A percentile compares a stretch with the other conserved stretches of the same genome.
These are phyloP conservation scores for Notocelia uddmanniana DNA, from an alignment of 2,888 invertebrate species.

Conservation along the genomic window DNA sequence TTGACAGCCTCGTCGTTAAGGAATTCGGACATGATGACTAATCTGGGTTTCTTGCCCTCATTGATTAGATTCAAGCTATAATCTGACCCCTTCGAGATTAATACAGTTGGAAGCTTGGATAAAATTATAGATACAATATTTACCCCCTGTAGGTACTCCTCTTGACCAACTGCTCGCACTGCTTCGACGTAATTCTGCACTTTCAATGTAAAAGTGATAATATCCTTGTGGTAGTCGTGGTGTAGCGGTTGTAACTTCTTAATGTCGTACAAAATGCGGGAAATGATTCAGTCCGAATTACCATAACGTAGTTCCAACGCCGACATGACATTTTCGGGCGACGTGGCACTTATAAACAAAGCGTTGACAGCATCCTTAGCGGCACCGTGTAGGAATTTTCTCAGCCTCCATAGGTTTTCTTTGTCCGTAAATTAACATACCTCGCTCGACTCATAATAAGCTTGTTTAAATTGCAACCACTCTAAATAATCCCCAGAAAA, in stretches of 20 bases:
- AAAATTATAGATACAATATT: slow-evolving; percentile 9
- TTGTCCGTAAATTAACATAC: too few species aligned
- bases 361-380: neutral
- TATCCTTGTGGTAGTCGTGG: neutral
- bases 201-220: slow-evolving; percentile 2
- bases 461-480: too few species aligned
- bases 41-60: too few species aligned
- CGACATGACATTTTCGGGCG: slow-evolving; percentile 4
- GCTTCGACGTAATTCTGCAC: slow-evolving; percentile 17
- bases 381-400: neutral
- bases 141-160: slow-evolving; percentile 13
- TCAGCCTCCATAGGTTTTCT: too few species aligned
- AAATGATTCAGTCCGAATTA: slow-evolving; percentile 2
- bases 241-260: slow-evolving; percentile 1
- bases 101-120: slow-evolving; percentile 3
- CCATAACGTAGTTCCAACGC: slow-evolving; percentile 12
- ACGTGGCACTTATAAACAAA: slow-evolving; percentile 14
- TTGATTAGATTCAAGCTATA: neutral
- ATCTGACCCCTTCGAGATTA: slow-evolving; percentile 14
- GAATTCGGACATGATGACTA: too few species aligned
- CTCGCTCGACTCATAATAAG: too few species aligned
- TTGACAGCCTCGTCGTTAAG: too few species aligned
- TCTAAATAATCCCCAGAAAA: too few species aligned
- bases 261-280: slow-evolving; percentile 4
- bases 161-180: slow-evolving; percentile 11